Evolutionary conservation across 2,888 invertebrate genomes (phyloP), one percentile per base, ranked within the genome.

Genomic region (Ramazzottius varieornatus): DNA sequence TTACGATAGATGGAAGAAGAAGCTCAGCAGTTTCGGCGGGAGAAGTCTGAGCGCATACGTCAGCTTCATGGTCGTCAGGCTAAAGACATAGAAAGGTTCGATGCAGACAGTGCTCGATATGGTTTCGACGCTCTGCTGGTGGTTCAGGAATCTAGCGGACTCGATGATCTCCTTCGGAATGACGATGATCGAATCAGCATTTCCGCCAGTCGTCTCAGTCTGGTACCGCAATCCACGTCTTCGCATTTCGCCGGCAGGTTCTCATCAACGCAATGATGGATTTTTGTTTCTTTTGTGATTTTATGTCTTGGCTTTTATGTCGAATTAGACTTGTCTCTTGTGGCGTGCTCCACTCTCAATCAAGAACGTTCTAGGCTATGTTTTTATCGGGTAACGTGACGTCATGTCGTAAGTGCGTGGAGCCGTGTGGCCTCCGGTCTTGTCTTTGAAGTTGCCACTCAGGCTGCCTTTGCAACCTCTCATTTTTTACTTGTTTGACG

Each of bases 1-100:
- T 68, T 66, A 2, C 73, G n/a, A n/a, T n/a, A 89, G 87, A 93
- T 93, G 90, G 87, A 88, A 78, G 84, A 85, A 68, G 94, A 94
- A 78, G 84, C 86, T 72, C 86, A 86, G 70, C 86, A 88, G 79
- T 92, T 93, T 76, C 82, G 87, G 73, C 86, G 86, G 74, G 93
- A 94, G 77, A 84, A 91, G 66, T 85, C 86, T 46, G 91, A 92
- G 77, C 82, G 90, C 72, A 86, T 91, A 77, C 83, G 88, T 71
- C 82, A 86, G 73, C 81, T 93, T 73, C 86, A 88, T 75, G 91
- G 91, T 74, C 82, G 86, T 69, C 93, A 94, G 78, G 85, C 87
- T 75, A 82, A 85, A 68, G 91, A 93, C 75, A 80, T 92, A 72
- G 87, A 89, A 73, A 85, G 86, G 73, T 96, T 94, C 79, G 94